A percentile compares a stretch with the other conserved stretches of the same genome.
These are phyloP conservation scores for Hirtodrosophila cameraria DNA, from an alignment of 2,888 invertebrate genomes.

Conservation along the genomic window DNA sequence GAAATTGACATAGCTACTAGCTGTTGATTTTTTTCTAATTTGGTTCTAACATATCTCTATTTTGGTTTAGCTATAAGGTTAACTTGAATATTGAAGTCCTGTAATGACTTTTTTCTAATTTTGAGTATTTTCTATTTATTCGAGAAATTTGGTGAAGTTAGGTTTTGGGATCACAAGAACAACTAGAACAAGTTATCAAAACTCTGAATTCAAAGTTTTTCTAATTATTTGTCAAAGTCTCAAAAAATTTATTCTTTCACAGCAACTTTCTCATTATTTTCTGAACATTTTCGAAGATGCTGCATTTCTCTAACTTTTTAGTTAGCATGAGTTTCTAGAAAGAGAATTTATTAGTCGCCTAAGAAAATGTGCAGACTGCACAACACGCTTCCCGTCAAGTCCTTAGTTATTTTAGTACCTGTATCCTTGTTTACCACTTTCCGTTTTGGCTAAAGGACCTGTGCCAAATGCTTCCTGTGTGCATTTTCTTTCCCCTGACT, in stretches of 20 bases:
- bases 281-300: neutral
- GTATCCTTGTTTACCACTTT: conserved; percentile 50
- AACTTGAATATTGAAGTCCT: no score
- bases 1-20: conserved; percentile 20
- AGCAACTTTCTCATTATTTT: neutral
- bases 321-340: no score
- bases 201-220: no score
- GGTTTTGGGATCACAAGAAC: no score
- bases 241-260: no score
- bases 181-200: no score
- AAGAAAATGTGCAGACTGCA: no score
- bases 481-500: conserved; percentile 8
- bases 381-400: neutral
- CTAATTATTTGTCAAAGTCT: no score
- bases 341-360: conserved; percentile 42
- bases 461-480: conserved; percentile 62
- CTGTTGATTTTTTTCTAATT: conserved; percentile 13
- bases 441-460: conserved; percentile 38
- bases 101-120: no score
- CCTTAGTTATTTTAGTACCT: conserved; percentile 7
- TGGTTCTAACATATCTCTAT: neutral
- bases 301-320: no score
- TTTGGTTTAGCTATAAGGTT: neutral
- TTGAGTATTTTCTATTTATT: no score
- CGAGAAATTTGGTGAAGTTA: no score